Base-by-base conservation (phyloP, 2,888 invertebrate species). In the Ophraella communa region DNA sequence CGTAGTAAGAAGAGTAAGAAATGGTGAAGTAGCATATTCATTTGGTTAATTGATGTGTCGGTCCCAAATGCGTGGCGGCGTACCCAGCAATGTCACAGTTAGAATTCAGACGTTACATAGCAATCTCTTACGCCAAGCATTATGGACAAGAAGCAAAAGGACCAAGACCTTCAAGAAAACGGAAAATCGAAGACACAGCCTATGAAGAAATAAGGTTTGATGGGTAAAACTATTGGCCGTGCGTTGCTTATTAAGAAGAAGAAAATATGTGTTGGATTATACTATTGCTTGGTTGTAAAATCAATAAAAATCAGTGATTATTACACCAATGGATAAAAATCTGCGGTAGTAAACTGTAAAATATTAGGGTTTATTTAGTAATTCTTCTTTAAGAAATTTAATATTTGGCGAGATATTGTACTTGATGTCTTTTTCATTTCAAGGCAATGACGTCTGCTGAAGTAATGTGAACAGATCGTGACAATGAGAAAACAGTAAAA, bases 11-110 rank as follows among this genome's bases (percentile, higher is more conserved):
- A 33, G 30, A 33, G 61, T 14, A 62, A 39, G 45, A 68, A 68
- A 62, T 62, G 65, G 58, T 62, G 54, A 23, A 60, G 66, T 54
- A 3, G 58, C 21, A 47, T 64, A 49, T 68, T 68, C 39, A 64
- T 66, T 52, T 67, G 68, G 62, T 55, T 62, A 10, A 14, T 65
- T 35, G 68, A 68, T 63, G 55, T 53, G 17, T 45, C 63, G 7
- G 42, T 69, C 8, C 54, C 67, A 17, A 70, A 70, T 67, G 68
- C 66, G 17, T 70, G 67, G 67, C 51, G 33, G 30, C 54, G 7
- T 35, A 54, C 21, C 54, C 54, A 30, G 35, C 33, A 54, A 54
- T 54, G 54, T 54, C 51, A 14, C 39, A 51, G 24, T n/a, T 10
- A 30, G 39, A 54, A 54, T 54, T 54, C 21, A 39, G 54, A 54